Base-by-base conservation (phyloP, 2,797 vertebrate species). In the Emys orbicularis region DNA sequence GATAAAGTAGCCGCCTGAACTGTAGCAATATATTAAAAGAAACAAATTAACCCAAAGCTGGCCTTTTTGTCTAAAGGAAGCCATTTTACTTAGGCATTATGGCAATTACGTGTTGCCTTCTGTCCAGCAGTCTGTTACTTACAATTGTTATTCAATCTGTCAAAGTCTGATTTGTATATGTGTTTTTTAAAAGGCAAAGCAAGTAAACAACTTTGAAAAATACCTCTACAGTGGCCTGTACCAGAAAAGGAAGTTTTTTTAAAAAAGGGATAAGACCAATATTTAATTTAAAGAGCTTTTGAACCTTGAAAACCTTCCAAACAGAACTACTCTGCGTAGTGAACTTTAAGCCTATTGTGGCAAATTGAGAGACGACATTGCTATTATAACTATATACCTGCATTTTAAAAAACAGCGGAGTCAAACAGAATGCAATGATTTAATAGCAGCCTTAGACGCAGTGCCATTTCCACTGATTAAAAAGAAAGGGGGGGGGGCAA, bases 21-120 rank as follows among this genome's bases (percentile, higher is more conserved):
- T 96, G 80, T 76, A 98, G 98, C 97, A 97, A 98, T 98, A 97
- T 98, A 98, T 98, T 98, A 98, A 98, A 98, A 98, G 98, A 97
- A 98, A 98, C 98, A 98, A 98, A 98, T 98, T 98, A 98, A 98
- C 98, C 97, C 95, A 97, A 98, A 98, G 96, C 97, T 98, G 98
- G 97, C 97, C 98, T 97, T 98, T 98, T 98, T 98, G 97, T 98
- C 97, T 96, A 96, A 98, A 98, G 98, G 97, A 98, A 98, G 98
- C 98, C 97, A 97, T 98, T 98, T 98, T 98, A 97, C 96, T 95
- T 94, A 91, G 92, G 97, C 93, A 87, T 90, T 93, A 92, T 96
- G 98, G 97, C 97, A 98, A 98, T 98, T 98, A 97, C 82, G 86
- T 92, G 97, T 96, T 83, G 97, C 97, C 95, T 98, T 97, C 97